Evolutionary conservation across 2,888 invertebrate genomes (phyloP).

Genomic region (Lithosia quadra): DNA sequence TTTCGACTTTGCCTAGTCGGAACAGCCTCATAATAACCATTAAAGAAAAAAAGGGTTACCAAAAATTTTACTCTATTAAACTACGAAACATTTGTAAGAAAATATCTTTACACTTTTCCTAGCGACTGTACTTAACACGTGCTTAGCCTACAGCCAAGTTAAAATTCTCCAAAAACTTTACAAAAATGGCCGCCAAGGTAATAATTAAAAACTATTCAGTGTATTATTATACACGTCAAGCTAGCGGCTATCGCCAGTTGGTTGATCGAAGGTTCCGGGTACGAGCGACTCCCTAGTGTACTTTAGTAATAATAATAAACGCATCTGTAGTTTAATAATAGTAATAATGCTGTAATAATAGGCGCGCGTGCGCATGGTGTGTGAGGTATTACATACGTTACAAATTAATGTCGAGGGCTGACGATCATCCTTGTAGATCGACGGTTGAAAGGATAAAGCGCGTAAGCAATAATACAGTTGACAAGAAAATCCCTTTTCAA

Average conservation of each 20-base stretch:
- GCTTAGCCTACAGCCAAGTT: slow-evolving; percentile 39
- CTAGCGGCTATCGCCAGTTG: slow-evolving; percentile 52
- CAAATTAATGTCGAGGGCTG: not conserved
- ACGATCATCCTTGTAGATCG: not conserved
- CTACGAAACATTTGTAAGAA: too few species aligned
- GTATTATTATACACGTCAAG: slow-evolving; percentile 45
- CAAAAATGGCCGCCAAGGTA: slow-evolving; percentile 45
- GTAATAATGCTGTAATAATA: slow-evolving; percentile 16
- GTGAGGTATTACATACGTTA: slow-evolving; percentile 10
- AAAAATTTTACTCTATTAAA: too few species aligned
- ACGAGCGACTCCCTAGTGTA: slow-evolving; percentile 24
- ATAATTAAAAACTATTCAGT: slow-evolving; percentile 52
- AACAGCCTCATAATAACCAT: not conserved
- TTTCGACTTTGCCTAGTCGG: too few species aligned
- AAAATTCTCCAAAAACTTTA: slow-evolving; percentile 41
- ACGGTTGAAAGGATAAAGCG: too few species aligned
- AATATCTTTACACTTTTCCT: slow-evolving; percentile 13
- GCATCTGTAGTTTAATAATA: slow-evolving; percentile 17
- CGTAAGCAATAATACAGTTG: too few species aligned
- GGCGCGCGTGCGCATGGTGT: slow-evolving; percentile 4
- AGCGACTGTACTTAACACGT: slow-evolving; percentile 41
- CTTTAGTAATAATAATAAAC: slow-evolving; percentile 19
- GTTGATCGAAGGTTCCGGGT: slow-evolving; percentile 39
- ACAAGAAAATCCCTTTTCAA: too few species aligned
- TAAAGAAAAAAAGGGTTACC: not conserved